Evolutionary conservation across 35 echinoderm and acorn worm genomes (phyloP).

Genomic region (Apostichopus californicus): DNA sequence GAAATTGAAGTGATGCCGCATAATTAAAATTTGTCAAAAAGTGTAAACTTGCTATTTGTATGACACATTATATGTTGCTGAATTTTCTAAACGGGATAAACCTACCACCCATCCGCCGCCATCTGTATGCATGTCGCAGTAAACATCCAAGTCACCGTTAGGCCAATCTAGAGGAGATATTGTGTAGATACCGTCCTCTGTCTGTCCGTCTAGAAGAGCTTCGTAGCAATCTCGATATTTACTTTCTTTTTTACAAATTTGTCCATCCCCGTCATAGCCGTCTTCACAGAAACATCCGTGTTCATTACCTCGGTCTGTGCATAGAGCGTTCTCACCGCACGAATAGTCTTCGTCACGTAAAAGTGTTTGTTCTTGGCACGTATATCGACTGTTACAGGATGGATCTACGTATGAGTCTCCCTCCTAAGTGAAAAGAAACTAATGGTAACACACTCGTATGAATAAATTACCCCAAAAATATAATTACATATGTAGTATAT

Average conservation of each 20-base stretch:
- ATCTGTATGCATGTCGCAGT: slow-evolving; percentile 19
- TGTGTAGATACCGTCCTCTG: slow-evolving; percentile 12
- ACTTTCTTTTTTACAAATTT: background rate
- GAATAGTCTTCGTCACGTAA: background rate
- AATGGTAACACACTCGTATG: too few species aligned
- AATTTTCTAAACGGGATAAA: background rate
- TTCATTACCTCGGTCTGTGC: background rate
- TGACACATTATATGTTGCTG: background rate
- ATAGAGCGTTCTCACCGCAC: background rate
- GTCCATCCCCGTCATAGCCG: background rate
- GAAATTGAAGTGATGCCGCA: background rate
- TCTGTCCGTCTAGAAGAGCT: background rate
- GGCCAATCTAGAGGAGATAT: slow-evolving; percentile 15
- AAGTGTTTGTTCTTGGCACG: background rate
- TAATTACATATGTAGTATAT: too few species aligned
- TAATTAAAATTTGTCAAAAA: background rate
- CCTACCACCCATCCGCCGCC: slow-evolving; percentile 23
- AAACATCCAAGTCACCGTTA: background rate
- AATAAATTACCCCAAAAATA: too few species aligned
- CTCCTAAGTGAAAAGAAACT: background rate
- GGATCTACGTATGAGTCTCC: background rate
- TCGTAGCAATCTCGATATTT: slow-evolving; percentile 1
- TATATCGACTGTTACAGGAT: background rate
- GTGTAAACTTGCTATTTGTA: background rate
- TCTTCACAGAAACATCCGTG: background rate